Evolutionary conservation across 2,888 invertebrate genomes (phyloP), one percentile per base, ranked within the genome.

Genomic region (Drosophila aldrichi): DNA sequence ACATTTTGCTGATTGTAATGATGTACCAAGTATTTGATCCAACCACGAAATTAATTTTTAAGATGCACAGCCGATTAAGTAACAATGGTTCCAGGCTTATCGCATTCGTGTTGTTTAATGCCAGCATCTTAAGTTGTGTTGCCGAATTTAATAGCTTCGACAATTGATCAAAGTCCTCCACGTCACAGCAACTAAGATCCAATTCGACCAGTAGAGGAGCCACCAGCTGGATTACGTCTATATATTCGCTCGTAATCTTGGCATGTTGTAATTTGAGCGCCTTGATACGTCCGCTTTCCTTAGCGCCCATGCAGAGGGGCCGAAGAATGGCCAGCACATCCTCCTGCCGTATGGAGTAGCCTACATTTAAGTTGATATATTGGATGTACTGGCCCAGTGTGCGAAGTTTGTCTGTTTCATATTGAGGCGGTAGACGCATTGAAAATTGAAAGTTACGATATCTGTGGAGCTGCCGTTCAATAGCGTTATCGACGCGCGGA

Each of bases 381-480:
- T 61, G 32, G 2, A 88, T 20, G 25, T 88, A 69, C 0, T 62
- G 63, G 14, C 84, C 84, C 14, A 84, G 49, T 3, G 52, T 29
- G 5, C 61, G 52, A 3, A 85, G 18, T 1, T 81, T 69, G 0
- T 48, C 41, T 12, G 22, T 38, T 9, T 59, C 18, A 7, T 72
- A 73, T 8, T 3, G 9, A 0, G 82, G 88, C 0, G 88, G 82
- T 7, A 62, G 55, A 3, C 84, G 76, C 88, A 84, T 81, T 18
- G 34, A 73, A 29, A 85, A 77, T 10, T 59, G 63, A 29, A 65
- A 58, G 7, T 73, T 52, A 3, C 55, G 63, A 49, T 77, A 88
- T 40, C 65, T 65, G 34, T 63, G 54, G 1, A 84, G 46, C 9
- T 88, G 85, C 5, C 73, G 62, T 20, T 82, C 77, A 38, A 84